These are phyloP conservation scores for Calliphora vomitoria DNA, from an alignment of 2,888 invertebrate species.

Conservation along the genomic window DNA sequence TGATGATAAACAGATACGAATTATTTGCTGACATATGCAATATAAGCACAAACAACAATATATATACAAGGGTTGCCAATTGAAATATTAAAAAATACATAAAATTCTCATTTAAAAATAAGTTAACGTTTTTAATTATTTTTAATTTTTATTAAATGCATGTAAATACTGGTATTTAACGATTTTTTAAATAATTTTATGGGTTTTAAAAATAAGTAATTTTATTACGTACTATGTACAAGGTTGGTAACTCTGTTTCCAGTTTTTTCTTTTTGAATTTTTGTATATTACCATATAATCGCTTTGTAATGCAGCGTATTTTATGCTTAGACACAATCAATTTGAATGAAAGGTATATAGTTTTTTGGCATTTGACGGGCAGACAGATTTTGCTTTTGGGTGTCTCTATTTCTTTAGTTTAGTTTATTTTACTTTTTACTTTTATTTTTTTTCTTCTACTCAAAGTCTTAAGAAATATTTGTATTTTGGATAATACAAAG, in stretches of 20 bases:
- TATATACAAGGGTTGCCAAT: constrained; percentile 4
- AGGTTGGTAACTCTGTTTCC: constrained; percentile 7
- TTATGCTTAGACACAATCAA: constrained; percentile 63
- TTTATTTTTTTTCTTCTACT: not conserved
- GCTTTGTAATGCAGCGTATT: constrained; percentile 44
- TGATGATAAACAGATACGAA: constrained; percentile 43
- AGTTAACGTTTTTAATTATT: not conserved
- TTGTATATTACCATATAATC: constrained; percentile 25
- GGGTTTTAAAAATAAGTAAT: not conserved
- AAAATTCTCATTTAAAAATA: not conserved
- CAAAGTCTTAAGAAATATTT: constrained; percentile 28
- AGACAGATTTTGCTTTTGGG: constrained; percentile 59
- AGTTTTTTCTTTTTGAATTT: not conserved
- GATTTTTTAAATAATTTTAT: no score
- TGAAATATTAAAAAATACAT: not conserved
- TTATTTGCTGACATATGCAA: constrained; percentile 38
- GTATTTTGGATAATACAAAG: constrained; percentile 12
- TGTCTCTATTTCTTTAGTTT: constrained; percentile 42
- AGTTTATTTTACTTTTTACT: constrained; percentile 17
- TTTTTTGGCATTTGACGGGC: constrained; percentile 58
- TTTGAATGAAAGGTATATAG: constrained; percentile 52
- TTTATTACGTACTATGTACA: not conserved
- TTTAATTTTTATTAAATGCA: no score
- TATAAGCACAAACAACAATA: constrained; percentile 4
- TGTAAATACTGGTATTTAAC: no score